phyloP scores from a whole-genome alignment of 1,140 invertebrate species.

The Pemphigus obesinymphae region DNA sequence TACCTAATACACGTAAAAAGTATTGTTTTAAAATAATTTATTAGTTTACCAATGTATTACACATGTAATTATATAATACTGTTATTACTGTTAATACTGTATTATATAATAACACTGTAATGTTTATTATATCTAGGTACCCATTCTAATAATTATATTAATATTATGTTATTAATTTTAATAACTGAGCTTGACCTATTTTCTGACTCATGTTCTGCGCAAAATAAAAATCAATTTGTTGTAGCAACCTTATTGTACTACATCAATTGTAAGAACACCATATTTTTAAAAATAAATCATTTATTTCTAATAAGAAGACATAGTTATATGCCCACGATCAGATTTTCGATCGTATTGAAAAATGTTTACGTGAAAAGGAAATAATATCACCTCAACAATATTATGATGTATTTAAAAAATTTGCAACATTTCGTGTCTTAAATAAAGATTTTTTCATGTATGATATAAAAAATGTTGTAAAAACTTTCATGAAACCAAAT shows the following conservation, averaged over 20 bases:
- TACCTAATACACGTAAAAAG: no score
- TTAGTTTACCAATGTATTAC: no score
- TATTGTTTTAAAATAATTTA: no score
- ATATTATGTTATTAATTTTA: background rate
- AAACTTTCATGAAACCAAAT: background rate
- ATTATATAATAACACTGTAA: no score
- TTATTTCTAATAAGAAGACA: no score
- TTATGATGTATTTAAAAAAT: slow-evolving; percentile 39
- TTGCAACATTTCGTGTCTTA: slow-evolving; percentile 20
- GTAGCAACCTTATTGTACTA: background rate
- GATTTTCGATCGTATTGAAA: slow-evolving; percentile 48
- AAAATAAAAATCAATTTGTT: background rate
- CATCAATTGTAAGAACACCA: background rate
- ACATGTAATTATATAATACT: no score
- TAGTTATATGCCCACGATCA: slow-evolving; percentile 47
- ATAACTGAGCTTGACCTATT: no score
- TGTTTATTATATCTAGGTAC: no score
- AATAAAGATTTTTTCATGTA: slow-evolving; percentile 38
- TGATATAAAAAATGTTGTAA: no score
- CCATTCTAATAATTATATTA: no score
- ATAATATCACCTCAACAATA: slow-evolving; percentile 43
- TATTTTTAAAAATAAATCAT: slow-evolving; percentile 44
- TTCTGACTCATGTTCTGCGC: no score
- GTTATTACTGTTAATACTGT: no score
- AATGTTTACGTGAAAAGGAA: slow-evolving; percentile 45